A percentile compares a stretch with the other conserved stretches of the same genome.
These are phyloP conservation scores for Nymphalis io DNA, from an alignment of 1,140 invertebrate species.

Conservation along the genomic window DNA sequence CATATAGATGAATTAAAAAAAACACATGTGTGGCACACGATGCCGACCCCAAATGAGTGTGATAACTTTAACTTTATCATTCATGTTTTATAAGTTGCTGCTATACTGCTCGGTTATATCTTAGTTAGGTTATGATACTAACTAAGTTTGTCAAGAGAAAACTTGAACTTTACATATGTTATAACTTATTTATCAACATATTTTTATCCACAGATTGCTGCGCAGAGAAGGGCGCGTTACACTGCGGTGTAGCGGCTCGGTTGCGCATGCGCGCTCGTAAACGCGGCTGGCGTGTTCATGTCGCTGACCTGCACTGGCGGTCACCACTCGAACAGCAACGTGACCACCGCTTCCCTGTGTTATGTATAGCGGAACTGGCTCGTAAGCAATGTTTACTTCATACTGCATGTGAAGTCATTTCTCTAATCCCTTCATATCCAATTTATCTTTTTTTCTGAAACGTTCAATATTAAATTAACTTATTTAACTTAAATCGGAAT, in stretches of 20 bases:
- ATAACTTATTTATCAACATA: not conserved
- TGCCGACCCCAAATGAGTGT: too few relatives aligned
- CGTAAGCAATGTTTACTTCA: slow-evolving; percentile 76
- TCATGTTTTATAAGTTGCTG: too few relatives aligned
- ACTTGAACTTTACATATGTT: not conserved
- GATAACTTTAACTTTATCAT: too few relatives aligned
- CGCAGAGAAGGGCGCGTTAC: slow-evolving; percentile 84
- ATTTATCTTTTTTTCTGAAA: too few relatives aligned
- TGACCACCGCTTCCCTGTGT: slow-evolving; percentile 87
- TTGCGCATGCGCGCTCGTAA: slow-evolving; percentile 82
- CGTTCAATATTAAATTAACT: too few relatives aligned
- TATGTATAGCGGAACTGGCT: slow-evolving; percentile 87
- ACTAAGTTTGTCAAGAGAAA: not conserved
- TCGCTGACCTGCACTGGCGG: slow-evolving; percentile 86
- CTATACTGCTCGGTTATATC: too few relatives aligned
- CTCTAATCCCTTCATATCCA: not conserved
- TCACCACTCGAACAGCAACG: slow-evolving; percentile 84
- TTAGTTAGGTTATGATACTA: too few relatives aligned
- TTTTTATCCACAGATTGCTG: slow-evolving; percentile 81
- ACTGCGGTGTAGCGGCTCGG: slow-evolving; percentile 84
- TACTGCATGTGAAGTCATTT: not conserved
- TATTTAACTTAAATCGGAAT: too few relatives aligned
- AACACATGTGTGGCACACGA: too few relatives aligned
- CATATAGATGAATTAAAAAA: too few relatives aligned
- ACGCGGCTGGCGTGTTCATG: slow-evolving; percentile 85